phyloP scores from a whole-genome alignment of 1,140 invertebrate genomes.

The Leptonema lineaticorne region DNA sequence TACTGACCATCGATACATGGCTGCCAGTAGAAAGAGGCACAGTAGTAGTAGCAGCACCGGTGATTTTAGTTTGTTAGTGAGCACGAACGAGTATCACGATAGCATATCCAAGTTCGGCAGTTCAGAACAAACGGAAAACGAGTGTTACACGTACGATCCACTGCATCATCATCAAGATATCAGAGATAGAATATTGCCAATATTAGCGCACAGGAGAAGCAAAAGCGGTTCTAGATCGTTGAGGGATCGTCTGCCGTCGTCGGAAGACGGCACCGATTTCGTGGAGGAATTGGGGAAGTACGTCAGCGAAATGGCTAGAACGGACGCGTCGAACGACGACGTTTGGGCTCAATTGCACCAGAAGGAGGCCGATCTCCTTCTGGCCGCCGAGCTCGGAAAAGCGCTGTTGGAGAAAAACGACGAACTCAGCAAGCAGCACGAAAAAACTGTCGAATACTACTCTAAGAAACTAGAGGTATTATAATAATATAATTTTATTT shows the following conservation, averaged over 20 bases:
- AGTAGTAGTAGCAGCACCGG: constrained; percentile 34
- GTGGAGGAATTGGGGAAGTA: constrained; percentile 60
- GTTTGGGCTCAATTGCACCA: constrained; percentile 82
- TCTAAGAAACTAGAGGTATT: constrained; percentile 92
- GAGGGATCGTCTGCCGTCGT: constrained; percentile 2
- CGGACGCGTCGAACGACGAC: constrained; percentile 62
- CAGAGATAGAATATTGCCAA: constrained; percentile 26
- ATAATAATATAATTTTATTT: too few relatives aligned
- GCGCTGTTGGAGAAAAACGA: constrained; percentile 93
- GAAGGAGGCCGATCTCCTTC: constrained; percentile 88
- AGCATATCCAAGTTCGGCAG: not conserved
- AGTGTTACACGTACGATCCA: constrained; percentile 36
- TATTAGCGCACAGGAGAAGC: constrained; percentile 31
- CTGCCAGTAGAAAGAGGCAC: constrained; percentile 29
- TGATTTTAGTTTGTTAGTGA: constrained; percentile 29
- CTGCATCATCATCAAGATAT: not conserved
- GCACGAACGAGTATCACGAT: constrained; percentile 9
- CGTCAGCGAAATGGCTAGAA: constrained; percentile 59
- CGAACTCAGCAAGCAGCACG: constrained; percentile 84
- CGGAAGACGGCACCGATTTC: constrained; percentile 55
- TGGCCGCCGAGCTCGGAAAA: constrained; percentile 94
- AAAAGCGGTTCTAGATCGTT: constrained; percentile 33
- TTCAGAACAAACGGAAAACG: constrained; percentile 8
- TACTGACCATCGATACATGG: constrained; percentile 31
- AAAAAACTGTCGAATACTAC: constrained; percentile 83